phyloP scores from a whole-genome alignment of 2,113 vertebrate genomes.

The Notarius lentiginosus region DNA sequence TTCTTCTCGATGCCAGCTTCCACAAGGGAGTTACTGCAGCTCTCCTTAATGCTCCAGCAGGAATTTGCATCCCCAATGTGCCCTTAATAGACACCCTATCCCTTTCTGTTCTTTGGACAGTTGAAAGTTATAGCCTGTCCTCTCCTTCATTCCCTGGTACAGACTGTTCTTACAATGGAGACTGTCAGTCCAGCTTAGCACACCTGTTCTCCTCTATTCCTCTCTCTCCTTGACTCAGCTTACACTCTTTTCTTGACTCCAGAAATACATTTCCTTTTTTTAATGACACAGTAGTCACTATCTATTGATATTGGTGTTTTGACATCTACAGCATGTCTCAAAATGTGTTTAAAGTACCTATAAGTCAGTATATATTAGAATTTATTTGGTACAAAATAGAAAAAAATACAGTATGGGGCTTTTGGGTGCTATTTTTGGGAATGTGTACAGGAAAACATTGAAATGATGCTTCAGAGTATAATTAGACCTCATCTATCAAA shows the following conservation, averaged over 20 bases:
- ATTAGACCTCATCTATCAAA: conserved; percentile 33
- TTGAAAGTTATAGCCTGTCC: conserved; percentile 40
- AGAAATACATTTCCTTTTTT: conserved; percentile 17
- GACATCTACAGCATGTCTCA: background rate
- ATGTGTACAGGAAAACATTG: conserved; percentile 26
- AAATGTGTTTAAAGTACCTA: background rate
- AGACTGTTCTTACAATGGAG: conserved; percentile 47
- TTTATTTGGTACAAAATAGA: conserved; percentile 17
- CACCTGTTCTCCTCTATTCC: conserved; percentile 36
- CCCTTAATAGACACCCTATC: conserved; percentile 58
- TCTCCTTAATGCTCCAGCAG: conserved; percentile 45
- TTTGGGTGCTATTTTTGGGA: background rate
- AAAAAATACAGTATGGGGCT: background rate
- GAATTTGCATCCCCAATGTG: conserved; percentile 60
- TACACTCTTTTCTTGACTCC: conserved; percentile 26
- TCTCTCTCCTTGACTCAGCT: conserved; percentile 17
- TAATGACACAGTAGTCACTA: background rate
- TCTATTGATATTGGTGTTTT: conserved; percentile 21
- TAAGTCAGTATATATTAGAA: background rate
- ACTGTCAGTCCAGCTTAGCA: conserved; percentile 39
- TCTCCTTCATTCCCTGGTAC: conserved; percentile 48
- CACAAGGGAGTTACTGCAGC: conserved; percentile 24
- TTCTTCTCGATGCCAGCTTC: conserved; percentile 38
- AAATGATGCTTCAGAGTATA: conserved; percentile 24
- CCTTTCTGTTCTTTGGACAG: conserved; percentile 30